phyloP scores from a whole-genome alignment of 35 echinoderm and acorn worm species.

The Ptychodera flava region DNA sequence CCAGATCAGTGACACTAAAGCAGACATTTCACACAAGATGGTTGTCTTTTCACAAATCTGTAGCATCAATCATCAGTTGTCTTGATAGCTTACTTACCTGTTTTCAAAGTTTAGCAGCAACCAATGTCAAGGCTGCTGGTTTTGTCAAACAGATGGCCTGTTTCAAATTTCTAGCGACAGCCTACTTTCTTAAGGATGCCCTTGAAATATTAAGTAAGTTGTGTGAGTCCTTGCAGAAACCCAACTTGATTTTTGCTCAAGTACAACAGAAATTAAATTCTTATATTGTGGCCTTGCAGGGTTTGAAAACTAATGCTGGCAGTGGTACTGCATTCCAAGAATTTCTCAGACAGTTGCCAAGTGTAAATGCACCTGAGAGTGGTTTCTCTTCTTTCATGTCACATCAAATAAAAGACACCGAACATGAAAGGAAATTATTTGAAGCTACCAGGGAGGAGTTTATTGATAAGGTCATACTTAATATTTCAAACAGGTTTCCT shows the following conservation, averaged over 20 bases:
- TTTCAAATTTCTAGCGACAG: conserved; percentile 2
- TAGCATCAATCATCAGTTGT: not conserved
- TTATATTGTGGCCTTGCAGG: not conserved
- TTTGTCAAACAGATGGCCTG: not conserved
- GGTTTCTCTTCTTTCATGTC: not conserved
- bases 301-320: not conserved
- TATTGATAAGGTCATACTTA: not conserved
- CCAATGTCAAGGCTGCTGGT: not conserved
- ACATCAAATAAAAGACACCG: not conserved
- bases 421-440: not conserved
- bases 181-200: not conserved
- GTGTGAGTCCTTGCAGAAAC: not conserved
- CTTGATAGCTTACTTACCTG: not conserved
- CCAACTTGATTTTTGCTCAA: not conserved
- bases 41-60: not conserved
- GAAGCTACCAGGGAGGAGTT: not conserved
- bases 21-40: not conserved
- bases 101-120: not conserved
- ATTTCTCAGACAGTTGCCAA: not conserved
- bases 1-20: too few relatives aligned
- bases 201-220: not conserved
- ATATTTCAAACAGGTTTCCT: not conserved
- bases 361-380: not conserved
- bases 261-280: not conserved
- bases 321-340: not conserved